phyloP scores from a whole-genome alignment of 2,888 invertebrate genomes.

The Andrena haemorrhoa region DNA sequence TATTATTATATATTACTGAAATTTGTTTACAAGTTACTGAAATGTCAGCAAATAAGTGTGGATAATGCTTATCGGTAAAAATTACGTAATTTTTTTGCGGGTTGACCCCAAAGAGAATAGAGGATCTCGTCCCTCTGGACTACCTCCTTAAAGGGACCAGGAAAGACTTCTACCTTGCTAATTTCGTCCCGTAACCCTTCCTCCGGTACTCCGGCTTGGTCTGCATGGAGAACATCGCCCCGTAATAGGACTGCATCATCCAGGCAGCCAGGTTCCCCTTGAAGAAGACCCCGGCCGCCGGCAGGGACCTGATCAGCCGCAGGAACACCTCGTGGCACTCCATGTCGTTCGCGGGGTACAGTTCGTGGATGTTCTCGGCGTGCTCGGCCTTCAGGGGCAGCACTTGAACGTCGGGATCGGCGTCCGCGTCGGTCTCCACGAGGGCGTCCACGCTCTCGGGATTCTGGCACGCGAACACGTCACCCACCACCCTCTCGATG shows the following conservation, averaged over 20 bases:
- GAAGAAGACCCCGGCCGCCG: slow-evolving; percentile 93
- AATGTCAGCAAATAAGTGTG: no score
- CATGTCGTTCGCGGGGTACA: slow-evolving; percentile 95
- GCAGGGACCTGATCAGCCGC: slow-evolving; percentile 91
- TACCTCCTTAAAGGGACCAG: no score
- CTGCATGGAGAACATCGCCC: slow-evolving; percentile 97
- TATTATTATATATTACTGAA: no score
- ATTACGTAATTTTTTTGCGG: no score
- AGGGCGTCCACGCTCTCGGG: slow-evolving; percentile 80
- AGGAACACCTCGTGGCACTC: slow-evolving; percentile 94
- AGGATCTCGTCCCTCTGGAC: no score
- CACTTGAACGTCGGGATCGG: slow-evolving; percentile 66
- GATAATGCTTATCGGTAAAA: no score
- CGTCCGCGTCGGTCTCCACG: slow-evolving; percentile 75
- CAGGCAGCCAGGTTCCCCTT: slow-evolving; percentile 92
- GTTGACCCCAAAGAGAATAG: no score
- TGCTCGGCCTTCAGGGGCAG: slow-evolving; percentile 91
- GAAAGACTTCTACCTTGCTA: slow-evolving; percentile 78
- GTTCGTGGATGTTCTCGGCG: slow-evolving; percentile 93
- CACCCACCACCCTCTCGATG: slow-evolving; percentile 92
- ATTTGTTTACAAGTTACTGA: no score
- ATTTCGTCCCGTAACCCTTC: slow-evolving; percentile 87
- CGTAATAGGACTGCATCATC: slow-evolving; percentile 97
- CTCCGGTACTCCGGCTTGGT: slow-evolving; percentile 91
- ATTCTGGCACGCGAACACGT: slow-evolving; percentile 91